phyloP scores from a whole-genome alignment of 64 coral and sea anemone species.

The Pocillopora verrucosa region DNA sequence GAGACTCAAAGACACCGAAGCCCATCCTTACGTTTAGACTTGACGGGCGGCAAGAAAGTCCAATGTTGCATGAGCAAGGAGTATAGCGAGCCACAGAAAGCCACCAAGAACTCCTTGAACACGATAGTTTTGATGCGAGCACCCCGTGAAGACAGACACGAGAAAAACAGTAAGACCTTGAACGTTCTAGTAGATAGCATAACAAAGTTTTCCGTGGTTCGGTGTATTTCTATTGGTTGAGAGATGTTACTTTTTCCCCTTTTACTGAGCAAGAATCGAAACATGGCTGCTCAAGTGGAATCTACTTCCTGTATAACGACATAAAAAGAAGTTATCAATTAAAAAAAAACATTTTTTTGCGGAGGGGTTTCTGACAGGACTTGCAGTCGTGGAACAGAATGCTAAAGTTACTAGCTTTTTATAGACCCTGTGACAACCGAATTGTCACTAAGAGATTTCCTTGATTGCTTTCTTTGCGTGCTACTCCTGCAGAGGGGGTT shows the following conservation, averaged over 20 bases:
- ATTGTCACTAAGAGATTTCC: too few relatives aligned
- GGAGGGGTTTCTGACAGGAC: not conserved
- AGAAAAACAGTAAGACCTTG: constrained; percentile 8
- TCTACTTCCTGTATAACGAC: not conserved
- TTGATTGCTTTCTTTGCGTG: too few relatives aligned
- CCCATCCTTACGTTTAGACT: constrained; percentile 61
- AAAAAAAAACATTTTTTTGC: not conserved
- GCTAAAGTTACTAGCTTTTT: too few relatives aligned
- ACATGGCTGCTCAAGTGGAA: not conserved
- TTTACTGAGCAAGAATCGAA: constrained; percentile 16
- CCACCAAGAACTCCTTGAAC: constrained; percentile 48
- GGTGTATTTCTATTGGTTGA: not conserved
- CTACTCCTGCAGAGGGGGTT: too few relatives aligned
- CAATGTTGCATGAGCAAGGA: constrained; percentile 43
- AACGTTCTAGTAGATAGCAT: constrained; percentile 6
- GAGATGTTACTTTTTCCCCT: constrained; percentile 33
- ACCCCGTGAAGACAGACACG: constrained; percentile 45
- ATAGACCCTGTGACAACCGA: too few relatives aligned
- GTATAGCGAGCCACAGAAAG: constrained; percentile 41
- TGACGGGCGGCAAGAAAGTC: constrained; percentile 56
- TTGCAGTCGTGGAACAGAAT: too few relatives aligned
- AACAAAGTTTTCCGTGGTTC: constrained; percentile 1
- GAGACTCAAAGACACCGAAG: constrained; percentile 46
- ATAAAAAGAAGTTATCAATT: not conserved
- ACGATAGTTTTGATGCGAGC: constrained; percentile 43